These are phyloP conservation scores for Conus canariensis DNA, from an alignment of 2,888 invertebrate species.

Conservation along the genomic window DNA sequence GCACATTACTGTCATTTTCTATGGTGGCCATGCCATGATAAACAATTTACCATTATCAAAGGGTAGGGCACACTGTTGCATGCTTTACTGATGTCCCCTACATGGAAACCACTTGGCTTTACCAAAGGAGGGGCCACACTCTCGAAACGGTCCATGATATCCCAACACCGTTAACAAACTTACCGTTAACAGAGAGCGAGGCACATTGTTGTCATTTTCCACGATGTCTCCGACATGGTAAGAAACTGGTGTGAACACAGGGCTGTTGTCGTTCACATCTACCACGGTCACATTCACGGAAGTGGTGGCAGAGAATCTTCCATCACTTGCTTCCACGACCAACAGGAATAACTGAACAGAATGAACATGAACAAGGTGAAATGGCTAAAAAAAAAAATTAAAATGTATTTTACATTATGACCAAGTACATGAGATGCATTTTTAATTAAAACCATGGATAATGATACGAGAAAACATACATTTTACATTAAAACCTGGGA, in stretches of 20 bases:
- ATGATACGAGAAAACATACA: no score
- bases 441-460: no score
- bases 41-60: no score
- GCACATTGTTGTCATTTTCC: slow-evolving; percentile 56
- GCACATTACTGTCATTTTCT: no score
- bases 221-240: slow-evolving; percentile 61
- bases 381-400: not conserved
- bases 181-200: not conserved
- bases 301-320: slow-evolving; percentile 87
- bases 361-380: not conserved
- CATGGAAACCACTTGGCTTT: no score
- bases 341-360: slow-evolving; percentile 80
- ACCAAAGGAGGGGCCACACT: no score
- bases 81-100: no score
- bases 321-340: slow-evolving; percentile 83
- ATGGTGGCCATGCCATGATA: no score
- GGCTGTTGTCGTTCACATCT: slow-evolving; percentile 98
- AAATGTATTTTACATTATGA: not conserved
- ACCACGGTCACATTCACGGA: slow-evolving; percentile 81
- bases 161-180: not conserved
- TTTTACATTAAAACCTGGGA: no score
- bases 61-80: no score
- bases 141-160: no score
- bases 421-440: no score
- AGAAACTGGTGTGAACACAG: slow-evolving; percentile 87